A percentile compares a stretch with the other conserved stretches of the same genome.
Conservation (phyloP, 2,888 invertebrate genomes). For the Miltochrista miniata region DNA sequence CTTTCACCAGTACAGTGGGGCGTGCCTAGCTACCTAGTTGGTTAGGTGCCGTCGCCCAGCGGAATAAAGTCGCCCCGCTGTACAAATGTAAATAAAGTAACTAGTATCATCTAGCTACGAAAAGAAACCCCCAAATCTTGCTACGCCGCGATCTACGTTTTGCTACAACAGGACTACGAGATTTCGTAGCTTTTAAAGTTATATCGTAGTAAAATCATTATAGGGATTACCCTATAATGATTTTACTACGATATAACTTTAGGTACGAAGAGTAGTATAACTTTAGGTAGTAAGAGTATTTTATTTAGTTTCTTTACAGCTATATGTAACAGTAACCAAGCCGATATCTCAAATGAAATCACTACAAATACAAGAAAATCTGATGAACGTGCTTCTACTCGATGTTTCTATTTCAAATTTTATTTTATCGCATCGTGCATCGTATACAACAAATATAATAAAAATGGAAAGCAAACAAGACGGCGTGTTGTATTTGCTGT, state of each 20-base stretch:
- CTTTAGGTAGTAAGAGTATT: too few relatives aligned
- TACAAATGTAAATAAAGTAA: too few relatives aligned
- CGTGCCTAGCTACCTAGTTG: too few relatives aligned
- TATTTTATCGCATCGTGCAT: conserved; percentile 50
- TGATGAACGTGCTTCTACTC: conserved; percentile 57
- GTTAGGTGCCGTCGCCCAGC: too few relatives aligned
- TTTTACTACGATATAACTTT: too few relatives aligned
- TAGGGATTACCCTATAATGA: too few relatives aligned
- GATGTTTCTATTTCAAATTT: conserved; percentile 58
- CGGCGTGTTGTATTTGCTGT: conserved; percentile 68
- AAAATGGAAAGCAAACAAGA: conserved; percentile 77
- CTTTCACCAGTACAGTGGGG: too few relatives aligned
- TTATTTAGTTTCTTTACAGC: not conserved
- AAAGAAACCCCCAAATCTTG: not conserved
- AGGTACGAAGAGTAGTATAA: too few relatives aligned
- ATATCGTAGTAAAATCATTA: not conserved
- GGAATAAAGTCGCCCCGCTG: too few relatives aligned
- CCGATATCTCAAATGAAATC: not conserved
- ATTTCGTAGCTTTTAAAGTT: not conserved
- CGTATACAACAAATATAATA: conserved; percentile 67
- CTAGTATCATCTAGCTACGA: too few relatives aligned
- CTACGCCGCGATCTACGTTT: not conserved
- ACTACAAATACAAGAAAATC: conserved; percentile 31
- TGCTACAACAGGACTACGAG: conserved; percentile 2
- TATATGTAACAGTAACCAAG: not conserved